Conservation (phyloP, 2,797 vertebrate species). For the Coracias cyanogaster region DNA sequence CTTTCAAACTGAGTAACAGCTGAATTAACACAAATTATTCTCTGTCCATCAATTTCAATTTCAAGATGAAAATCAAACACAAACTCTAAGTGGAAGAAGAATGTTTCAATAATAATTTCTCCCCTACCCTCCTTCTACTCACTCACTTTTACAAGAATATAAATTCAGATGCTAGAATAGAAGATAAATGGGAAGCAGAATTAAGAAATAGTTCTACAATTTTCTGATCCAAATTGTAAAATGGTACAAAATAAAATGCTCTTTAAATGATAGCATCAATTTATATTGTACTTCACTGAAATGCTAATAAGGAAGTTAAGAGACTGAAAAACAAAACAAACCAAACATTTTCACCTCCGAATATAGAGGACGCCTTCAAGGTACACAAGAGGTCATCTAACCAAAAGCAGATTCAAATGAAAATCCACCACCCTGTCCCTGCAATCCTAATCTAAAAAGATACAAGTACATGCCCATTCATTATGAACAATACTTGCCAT, state of each 20-base stretch:
- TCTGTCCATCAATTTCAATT: slow-evolving; percentile 7
- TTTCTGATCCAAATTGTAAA: neutral
- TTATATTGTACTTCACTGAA: neutral
- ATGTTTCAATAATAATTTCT: neutral
- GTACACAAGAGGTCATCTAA: neutral
- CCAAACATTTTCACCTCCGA: neutral
- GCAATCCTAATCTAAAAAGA: neutral
- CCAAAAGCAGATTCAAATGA: neutral
- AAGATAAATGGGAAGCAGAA: neutral
- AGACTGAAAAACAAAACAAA: neutral
- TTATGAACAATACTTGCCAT: neutral
- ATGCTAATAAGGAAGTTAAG: neutral
- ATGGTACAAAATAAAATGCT: neutral
- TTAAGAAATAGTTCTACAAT: neutral
- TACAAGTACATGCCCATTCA: rapidly evolving
- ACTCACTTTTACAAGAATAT: neutral
- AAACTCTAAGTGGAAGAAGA: neutral
- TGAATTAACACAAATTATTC: slow-evolving; percentile 9
- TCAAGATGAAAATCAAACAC: neutral
- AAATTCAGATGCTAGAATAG: neutral
- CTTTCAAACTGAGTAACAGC: slow-evolving; percentile 20
- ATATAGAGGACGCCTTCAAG: neutral
- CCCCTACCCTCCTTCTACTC: neutral
- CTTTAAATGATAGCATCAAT: neutral
- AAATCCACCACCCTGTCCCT: rapidly evolving